Evolutionary conservation across 2,888 invertebrate genomes (phyloP).

Genomic region (Agrochola macilenta): DNA sequence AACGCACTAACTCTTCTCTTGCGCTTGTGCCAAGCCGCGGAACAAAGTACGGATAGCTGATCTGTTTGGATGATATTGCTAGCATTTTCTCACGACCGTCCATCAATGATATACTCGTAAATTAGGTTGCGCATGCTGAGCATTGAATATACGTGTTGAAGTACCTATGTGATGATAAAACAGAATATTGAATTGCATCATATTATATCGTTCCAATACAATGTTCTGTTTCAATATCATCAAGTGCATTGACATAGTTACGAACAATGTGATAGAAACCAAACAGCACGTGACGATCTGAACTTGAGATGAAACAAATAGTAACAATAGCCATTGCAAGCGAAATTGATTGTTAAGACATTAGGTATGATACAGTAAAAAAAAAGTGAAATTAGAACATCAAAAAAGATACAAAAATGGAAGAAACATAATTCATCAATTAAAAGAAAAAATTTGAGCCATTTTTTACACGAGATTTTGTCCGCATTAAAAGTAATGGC

Average conservation of each 20-base stretch:
- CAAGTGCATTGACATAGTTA: slow-evolving; percentile 15
- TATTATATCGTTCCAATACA: background rate
- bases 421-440: slow-evolving; percentile 10
- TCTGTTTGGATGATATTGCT: background rate
- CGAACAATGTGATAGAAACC: background rate
- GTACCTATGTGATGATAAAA: background rate
- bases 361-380: background rate
- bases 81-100: slow-evolving; percentile 18
- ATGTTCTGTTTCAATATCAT: slow-evolving; percentile 5
- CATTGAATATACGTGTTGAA: background rate
- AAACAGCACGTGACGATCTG: slow-evolving; percentile 6
- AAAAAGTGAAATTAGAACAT: background rate
- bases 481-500: slow-evolving; percentile 6
- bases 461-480: background rate
- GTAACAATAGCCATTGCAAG: background rate
- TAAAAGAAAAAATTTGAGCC: background rate
- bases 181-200: slow-evolving; percentile 5
- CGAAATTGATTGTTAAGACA: background rate
- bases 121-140: background rate
- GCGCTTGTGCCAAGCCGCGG: no score
- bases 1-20: background rate
- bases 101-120: background rate
- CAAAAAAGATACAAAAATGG: background rate
- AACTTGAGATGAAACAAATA: slow-evolving; percentile 27
- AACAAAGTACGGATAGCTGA: background rate